Conservation (phyloP, 2,113 vertebrate genomes). For the Sigmodon hispidus region DNA sequence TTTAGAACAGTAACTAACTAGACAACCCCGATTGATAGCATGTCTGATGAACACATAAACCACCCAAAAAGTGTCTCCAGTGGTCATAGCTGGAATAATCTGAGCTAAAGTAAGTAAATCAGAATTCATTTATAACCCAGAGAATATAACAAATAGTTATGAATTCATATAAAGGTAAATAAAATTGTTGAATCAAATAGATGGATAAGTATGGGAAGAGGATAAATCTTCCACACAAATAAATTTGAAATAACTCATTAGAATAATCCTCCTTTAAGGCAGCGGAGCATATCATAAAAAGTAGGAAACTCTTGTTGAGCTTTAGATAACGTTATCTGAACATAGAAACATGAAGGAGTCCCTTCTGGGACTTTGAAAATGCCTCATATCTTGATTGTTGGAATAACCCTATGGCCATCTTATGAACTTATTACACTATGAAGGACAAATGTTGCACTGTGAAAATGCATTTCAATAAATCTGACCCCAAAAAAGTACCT, state of each 20-base stretch:
- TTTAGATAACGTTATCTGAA: neutral
- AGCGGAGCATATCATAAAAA: neutral
- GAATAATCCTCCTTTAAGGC: neutral
- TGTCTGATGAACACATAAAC: neutral
- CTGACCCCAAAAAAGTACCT: neutral
- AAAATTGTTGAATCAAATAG: neutral
- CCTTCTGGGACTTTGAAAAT: neutral
- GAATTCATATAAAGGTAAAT: neutral
- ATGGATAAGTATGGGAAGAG: neutral
- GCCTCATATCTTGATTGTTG: neutral
- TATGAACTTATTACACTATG: neutral
- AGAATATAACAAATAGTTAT: neutral
- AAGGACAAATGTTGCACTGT: neutral
- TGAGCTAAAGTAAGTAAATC: neutral
- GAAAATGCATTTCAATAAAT: neutral
- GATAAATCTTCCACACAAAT: neutral
- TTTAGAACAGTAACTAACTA: neutral
- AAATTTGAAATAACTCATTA: neutral
- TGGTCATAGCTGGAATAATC: neutral
- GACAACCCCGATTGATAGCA: neutral
- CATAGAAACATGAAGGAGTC: neutral
- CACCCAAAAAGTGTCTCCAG: neutral
- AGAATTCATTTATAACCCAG: neutral
- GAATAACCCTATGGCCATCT: neutral
- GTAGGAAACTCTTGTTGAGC: neutral